These are phyloP conservation scores for Dendroctonus ponderosae DNA, from an alignment of 1,140 invertebrate species.

Conservation along the genomic window DNA sequence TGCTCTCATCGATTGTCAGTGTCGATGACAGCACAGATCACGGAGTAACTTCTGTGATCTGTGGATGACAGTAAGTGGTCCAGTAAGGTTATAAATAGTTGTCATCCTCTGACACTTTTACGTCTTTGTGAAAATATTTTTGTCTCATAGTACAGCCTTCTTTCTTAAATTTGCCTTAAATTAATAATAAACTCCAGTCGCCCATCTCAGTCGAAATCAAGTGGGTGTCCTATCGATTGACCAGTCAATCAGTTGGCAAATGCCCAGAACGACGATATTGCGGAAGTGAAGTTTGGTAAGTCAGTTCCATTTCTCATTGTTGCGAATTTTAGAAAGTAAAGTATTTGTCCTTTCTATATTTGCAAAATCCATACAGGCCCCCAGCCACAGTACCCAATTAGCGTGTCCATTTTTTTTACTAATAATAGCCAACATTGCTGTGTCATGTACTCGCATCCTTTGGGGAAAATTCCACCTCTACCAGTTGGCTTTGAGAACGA, in stretches of 20 bases:
- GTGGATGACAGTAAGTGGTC: neutral
- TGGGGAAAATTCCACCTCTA: constrained; percentile 24
- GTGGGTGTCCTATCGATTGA: no score
- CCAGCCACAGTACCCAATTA: neutral
- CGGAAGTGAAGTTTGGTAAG: constrained; percentile 34
- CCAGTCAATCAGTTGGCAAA: constrained; percentile 16
- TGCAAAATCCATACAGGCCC: neutral
- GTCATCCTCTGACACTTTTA: neutral
- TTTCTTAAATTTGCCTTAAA: no score
- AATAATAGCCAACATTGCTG: neutral
- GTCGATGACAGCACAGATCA: neutral
- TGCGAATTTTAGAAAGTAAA: constrained; percentile 27
- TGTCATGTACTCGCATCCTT: constrained; percentile 21
- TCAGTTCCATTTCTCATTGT: constrained; percentile 26
- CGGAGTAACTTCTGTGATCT: neutral
- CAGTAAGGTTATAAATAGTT: neutral
- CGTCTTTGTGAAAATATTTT: neutral
- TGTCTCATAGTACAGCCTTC: neutral
- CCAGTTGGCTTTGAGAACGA: constrained; percentile 17
- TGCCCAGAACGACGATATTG: constrained; percentile 17
- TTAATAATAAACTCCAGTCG: no score
- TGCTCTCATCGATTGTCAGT: neutral
- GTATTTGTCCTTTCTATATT: constrained; percentile 3
- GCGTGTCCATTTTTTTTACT: constrained; percentile 3
- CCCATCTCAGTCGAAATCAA: no score